Conservation (phyloP, 2,888 invertebrate genomes). For the Lumbricus terrestris region DNA sequence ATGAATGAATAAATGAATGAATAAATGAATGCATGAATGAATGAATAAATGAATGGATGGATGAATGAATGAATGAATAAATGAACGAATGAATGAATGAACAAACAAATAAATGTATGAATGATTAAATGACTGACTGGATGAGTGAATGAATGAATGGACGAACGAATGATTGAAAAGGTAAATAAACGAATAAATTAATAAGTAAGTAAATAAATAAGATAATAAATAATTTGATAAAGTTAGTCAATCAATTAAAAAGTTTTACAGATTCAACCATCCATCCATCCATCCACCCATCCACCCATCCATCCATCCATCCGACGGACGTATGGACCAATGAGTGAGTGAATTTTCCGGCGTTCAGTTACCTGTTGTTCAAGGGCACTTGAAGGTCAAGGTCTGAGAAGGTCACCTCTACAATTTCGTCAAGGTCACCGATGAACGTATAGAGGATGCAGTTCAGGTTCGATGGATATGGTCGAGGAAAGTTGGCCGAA, state of each 20-base stretch:
- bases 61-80: too few relatives aligned
- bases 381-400: conserved; percentile 67
- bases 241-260: too few relatives aligned
- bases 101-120: too few relatives aligned
- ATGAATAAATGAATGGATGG: too few relatives aligned
- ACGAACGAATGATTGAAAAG: neutral
- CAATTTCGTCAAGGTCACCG: conserved; percentile 76
- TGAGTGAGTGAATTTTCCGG: neutral
- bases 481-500: conserved; percentile 79
- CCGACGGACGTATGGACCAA: neutral
- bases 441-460: conserved; percentile 82
- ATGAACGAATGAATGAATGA: too few relatives aligned
- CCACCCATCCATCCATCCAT: too few relatives aligned
- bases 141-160: neutral
- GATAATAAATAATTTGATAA: neutral
- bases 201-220: neutral
- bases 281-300: too few relatives aligned
- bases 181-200: neutral
- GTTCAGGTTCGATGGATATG: conserved; percentile 73
- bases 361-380: conserved; percentile 22
- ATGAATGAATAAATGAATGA: too few relatives aligned
- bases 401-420: conserved; percentile 77
- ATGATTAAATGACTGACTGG: too few relatives aligned
- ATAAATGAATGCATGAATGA: too few relatives aligned
- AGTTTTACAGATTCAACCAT: too few relatives aligned